A percentile compares a stretch with the other conserved stretches of the same genome.
Evolutionary conservation across 2,888 invertebrate genomes (phyloP).

Genomic region (Diarsia rubi): DNA sequence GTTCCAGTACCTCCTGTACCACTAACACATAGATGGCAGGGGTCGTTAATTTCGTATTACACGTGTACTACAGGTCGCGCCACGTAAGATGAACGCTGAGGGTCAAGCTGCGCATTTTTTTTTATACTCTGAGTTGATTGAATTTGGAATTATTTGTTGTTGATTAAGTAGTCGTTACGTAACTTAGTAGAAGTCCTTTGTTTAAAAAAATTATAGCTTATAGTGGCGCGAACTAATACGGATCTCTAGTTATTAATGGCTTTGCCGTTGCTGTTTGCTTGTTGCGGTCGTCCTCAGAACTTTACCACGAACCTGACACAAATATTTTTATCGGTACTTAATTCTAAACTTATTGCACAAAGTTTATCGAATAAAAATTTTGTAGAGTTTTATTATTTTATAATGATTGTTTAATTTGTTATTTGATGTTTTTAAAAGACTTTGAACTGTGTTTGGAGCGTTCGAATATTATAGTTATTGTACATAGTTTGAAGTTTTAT

Average conservation of each 20-base stretch:
- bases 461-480: slow-evolving; percentile 59
- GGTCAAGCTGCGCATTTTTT: too few relatives aligned
- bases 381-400: slow-evolving; percentile 41
- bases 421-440: slow-evolving; percentile 65
- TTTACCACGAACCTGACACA: background rate
- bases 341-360: slow-evolving; percentile 39
- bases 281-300: background rate
- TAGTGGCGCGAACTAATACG: too few relatives aligned
- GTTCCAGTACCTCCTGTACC: too few relatives aligned
- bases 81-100: too few relatives aligned
- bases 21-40: too few relatives aligned
- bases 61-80: too few relatives aligned
- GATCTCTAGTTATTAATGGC: background rate
- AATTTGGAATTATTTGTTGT: too few relatives aligned
- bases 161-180: too few relatives aligned
- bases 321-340: background rate
- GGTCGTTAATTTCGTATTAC: too few relatives aligned
- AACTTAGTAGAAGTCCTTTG: too few relatives aligned
- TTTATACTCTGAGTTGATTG: too few relatives aligned
- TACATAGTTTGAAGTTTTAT: slow-evolving; percentile 47
- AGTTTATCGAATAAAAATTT: slow-evolving; percentile 16
- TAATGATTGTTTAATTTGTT: slow-evolving; percentile 40
- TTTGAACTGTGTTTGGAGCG: slow-evolving; percentile 54
- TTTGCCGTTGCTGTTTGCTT: background rate
- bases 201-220: too few relatives aligned